These are phyloP conservation scores for Chrysopilus asiliformis DNA, from an alignment of 2,888 invertebrate species.

Conservation along the genomic window DNA sequence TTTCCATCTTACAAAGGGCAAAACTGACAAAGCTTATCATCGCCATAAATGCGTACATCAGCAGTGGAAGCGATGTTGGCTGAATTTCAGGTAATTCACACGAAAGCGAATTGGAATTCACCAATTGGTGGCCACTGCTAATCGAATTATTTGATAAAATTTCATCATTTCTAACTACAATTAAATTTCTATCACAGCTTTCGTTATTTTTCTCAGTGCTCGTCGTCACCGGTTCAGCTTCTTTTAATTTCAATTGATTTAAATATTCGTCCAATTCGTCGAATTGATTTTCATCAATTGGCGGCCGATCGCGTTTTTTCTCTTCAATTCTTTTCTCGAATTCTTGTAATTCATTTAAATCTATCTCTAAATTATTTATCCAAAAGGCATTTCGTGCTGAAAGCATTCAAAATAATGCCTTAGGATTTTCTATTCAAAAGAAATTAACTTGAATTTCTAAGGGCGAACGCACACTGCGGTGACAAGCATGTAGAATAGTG, in stretches of 20 bases:
- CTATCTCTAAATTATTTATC: conserved; percentile 36
- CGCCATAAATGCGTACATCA: conserved; percentile 33
- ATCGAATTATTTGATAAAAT: too few species aligned
- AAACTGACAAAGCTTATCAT: conserved; percentile 33
- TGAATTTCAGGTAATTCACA: too few species aligned
- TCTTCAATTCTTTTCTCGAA: conserved; percentile 31
- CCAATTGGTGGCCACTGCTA: too few species aligned
- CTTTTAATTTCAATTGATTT: conserved; percentile 28
- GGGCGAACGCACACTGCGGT: neutral
- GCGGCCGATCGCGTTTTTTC: too few species aligned
- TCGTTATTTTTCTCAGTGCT: too few species aligned
- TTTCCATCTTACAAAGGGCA: conserved; percentile 29
- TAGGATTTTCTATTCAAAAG: too few species aligned
- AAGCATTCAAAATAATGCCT: too few species aligned
- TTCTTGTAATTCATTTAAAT: conserved; percentile 34
- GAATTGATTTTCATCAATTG: conserved; percentile 14
- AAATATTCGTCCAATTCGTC: conserved; percentile 36
- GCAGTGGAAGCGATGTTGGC: conserved; percentile 29
- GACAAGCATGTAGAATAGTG: neutral
- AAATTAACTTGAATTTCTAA: too few species aligned
- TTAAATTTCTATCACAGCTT: too few species aligned
- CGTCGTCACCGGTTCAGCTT: conserved; percentile 10
- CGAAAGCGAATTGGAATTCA: too few species aligned
- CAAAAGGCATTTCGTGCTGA: conserved; percentile 32
- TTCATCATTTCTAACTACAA: too few species aligned